A percentile compares a stretch with the other conserved stretches of the same genome.
phyloP scores from a whole-genome alignment of 1,140 invertebrate genomes.

The Drosophila subobscura region DNA sequence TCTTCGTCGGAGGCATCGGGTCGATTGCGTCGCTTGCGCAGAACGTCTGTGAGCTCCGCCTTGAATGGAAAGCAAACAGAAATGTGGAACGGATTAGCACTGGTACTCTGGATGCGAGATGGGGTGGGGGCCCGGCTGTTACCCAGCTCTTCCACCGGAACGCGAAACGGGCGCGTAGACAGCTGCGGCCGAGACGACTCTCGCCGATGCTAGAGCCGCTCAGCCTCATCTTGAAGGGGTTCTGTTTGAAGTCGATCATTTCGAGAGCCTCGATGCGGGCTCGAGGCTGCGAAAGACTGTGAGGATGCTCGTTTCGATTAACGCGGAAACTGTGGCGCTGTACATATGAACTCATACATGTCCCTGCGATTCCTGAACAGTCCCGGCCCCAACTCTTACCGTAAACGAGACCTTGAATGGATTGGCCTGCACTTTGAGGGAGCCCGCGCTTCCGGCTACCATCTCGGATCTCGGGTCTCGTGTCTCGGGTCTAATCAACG shows the following conservation, averaged over 20 bases:
- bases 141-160: slow-evolving; percentile 83
- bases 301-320: not conserved
- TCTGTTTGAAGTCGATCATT: slow-evolving; percentile 83
- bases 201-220: slow-evolving; percentile 59
- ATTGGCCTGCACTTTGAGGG: slow-evolving; percentile 48
- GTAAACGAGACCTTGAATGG: slow-evolving; percentile 76
- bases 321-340: slow-evolving; percentile 15
- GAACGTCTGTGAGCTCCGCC: slow-evolving; percentile 82
- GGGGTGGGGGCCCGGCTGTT: slow-evolving; percentile 19
- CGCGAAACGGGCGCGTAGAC: slow-evolving; percentile 73
- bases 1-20: slow-evolving; percentile 83
- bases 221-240: slow-evolving; percentile 80
- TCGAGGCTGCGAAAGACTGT: slow-evolving; percentile 56
- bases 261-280: slow-evolving; percentile 25
- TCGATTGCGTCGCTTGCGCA: slow-evolving; percentile 80
- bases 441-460: slow-evolving; percentile 71
- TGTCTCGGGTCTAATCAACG: slow-evolving; percentile 18
- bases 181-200: slow-evolving; percentile 71
- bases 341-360: not conserved
- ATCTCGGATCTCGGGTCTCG: slow-evolving; percentile 34
- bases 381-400: slow-evolving; percentile 53
- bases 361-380: slow-evolving; percentile 5
- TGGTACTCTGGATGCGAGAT: not conserved
- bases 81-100: not conserved
- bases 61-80: slow-evolving; percentile 16